These are phyloP conservation scores for Cremastinae sp. DNA, from an alignment of 2,888 invertebrate genomes.

Conservation along the genomic window DNA sequence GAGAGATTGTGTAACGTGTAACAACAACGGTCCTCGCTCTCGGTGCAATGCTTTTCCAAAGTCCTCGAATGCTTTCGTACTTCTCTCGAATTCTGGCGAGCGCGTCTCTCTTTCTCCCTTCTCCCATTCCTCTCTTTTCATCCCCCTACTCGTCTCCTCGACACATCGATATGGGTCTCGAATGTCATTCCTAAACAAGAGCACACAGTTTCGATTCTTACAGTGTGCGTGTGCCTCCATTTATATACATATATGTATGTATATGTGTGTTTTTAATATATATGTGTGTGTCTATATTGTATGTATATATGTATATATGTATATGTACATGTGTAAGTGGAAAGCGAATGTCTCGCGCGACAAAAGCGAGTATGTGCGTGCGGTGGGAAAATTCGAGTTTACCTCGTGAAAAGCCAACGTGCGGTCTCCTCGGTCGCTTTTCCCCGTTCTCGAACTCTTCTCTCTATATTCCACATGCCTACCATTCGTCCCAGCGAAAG, in stretches of 20 bases:
- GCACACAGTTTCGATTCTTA: constrained; percentile 7
- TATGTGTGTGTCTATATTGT: no score
- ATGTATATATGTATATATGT: no score
- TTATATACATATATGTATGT: no score
- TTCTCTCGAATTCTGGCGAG: constrained; percentile 18
- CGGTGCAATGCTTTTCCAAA: constrained; percentile 45
- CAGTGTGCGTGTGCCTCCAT: constrained; percentile 16
- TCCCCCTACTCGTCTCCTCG: not conserved
- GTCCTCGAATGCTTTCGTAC: constrained; percentile 45
- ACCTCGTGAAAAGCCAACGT: constrained; percentile 29
- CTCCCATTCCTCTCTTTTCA: constrained; percentile 7
- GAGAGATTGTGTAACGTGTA: constrained; percentile 39
- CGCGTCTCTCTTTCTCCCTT: constrained; percentile 8
- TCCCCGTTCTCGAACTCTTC: not conserved
- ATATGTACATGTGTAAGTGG: no score
- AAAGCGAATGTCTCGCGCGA: constrained; percentile 17
- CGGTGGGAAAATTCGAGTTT: constrained; percentile 41
- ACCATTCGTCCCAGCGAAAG: constrained; percentile 32
- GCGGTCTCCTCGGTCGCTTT: not conserved
- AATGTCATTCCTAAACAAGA: constrained; percentile 51
- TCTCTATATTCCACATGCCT: constrained; percentile 17
- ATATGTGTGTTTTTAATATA: no score
- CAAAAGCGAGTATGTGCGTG: not conserved
- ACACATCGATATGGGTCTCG: constrained; percentile 37
- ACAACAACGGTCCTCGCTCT: constrained; percentile 50